Conservation (phyloP, 2,113 vertebrate species). For the Columba livia region DNA sequence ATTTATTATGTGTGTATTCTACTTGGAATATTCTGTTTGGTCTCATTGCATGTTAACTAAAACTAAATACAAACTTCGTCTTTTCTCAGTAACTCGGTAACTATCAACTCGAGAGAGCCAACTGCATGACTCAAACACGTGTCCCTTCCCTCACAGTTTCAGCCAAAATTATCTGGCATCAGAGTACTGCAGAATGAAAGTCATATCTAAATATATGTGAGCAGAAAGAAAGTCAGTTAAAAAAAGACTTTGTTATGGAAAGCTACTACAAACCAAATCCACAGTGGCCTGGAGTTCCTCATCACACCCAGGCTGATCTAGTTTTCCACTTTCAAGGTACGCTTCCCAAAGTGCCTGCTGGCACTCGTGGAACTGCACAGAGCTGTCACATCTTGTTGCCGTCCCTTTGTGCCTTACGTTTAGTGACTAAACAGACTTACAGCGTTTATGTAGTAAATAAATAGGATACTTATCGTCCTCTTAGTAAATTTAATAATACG, state of each 20-base stretch:
- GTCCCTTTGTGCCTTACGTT: neutral
- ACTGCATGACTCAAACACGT: constrained; percentile 64
- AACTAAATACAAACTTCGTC: constrained; percentile 53
- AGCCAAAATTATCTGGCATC: constrained; percentile 67
- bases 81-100: constrained; percentile 56
- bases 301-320: constrained; percentile 11
- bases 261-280: constrained; percentile 64
- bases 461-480: neutral
- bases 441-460: neutral
- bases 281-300: constrained; percentile 48
- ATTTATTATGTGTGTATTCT: neutral
- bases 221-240: constrained; percentile 57
- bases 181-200: constrained; percentile 48
- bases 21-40: constrained; percentile 43
- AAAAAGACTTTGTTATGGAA: constrained; percentile 66
- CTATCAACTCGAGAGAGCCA: constrained; percentile 52
- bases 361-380: neutral
- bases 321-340: constrained; percentile 50
- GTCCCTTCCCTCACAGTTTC: constrained; percentile 28
- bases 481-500: neutral
- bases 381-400: neutral
- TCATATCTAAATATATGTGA: constrained; percentile 63
- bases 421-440: neutral
- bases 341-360: neutral
- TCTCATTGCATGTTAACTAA: constrained; percentile 49